phyloP scores from a whole-genome alignment of 2,888 invertebrate genomes.

The Celastrina argiolus region DNA sequence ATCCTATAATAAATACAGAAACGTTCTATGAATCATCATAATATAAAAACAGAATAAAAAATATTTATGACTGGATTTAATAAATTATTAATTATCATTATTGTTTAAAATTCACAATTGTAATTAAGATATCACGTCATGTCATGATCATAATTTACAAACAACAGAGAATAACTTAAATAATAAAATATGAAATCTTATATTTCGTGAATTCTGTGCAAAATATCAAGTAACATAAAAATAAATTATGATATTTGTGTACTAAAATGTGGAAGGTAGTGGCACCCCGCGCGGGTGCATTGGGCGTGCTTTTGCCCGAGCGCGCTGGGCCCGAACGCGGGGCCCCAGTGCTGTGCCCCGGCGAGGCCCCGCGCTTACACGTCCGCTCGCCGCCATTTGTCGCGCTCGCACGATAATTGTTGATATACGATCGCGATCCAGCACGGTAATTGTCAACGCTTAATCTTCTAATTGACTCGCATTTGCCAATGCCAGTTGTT shows the following conservation, averaged over 20 bases:
- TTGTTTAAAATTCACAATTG: not conserved
- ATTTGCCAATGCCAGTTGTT: constrained; percentile 74
- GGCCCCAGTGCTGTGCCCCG: constrained; percentile 24
- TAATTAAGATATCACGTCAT: not conserved
- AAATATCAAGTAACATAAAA: constrained; percentile 13
- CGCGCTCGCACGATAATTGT: constrained; percentile 76
- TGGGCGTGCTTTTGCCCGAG: not conserved
- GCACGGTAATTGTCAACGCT: constrained; percentile 76
- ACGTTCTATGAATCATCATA: too few species aligned
- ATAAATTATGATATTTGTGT: not conserved
- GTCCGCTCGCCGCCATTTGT: constrained; percentile 66
- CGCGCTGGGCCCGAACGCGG: not conserved
- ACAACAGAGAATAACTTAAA: not conserved
- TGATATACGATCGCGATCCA: constrained; percentile 77
- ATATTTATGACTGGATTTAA: not conserved
- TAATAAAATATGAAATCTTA: not conserved
- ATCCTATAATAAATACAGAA: too few species aligned
- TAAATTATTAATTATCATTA: not conserved
- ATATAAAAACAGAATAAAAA: not conserved
- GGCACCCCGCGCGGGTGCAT: not conserved
- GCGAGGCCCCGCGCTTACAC: constrained; percentile 40
- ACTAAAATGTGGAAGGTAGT: not conserved
- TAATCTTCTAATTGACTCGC: constrained; percentile 78
- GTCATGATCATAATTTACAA: not conserved
- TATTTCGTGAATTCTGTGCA: constrained; percentile 2